Conservation (phyloP, 2,797 vertebrate species). For the Tarsius wallacei region DNA sequence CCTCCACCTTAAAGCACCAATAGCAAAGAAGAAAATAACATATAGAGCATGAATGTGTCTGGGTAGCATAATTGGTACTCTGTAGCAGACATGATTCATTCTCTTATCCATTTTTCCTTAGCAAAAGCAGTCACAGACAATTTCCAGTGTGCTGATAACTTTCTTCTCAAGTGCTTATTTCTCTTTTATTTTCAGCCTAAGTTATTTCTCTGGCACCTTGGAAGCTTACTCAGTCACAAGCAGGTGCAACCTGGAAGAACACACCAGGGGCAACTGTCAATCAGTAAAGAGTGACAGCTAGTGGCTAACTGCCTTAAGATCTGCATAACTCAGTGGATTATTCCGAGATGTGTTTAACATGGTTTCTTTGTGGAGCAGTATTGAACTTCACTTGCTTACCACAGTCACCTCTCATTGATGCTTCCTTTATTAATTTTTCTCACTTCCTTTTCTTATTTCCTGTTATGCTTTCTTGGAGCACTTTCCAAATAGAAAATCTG, state of each 20-base stretch:
- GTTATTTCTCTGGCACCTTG: not conserved
- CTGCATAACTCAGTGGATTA: not conserved
- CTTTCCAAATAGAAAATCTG: not conserved
- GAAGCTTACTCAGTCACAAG: not conserved
- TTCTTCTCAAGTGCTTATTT: not conserved
- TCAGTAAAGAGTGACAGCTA: not conserved
- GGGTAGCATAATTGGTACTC: not conserved
- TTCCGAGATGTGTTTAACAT: not conserved
- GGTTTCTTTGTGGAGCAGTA: not conserved
- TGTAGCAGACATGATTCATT: not conserved
- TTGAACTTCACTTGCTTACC: not conserved
- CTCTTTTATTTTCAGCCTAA: not conserved
- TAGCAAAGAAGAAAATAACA: not conserved
- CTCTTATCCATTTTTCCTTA: not conserved
- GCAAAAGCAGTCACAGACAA: not conserved
- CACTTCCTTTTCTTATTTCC: not conserved
- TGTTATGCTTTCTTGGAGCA: not conserved
- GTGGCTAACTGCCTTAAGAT: not conserved
- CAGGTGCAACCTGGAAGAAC: not conserved
- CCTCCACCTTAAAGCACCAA: not conserved
- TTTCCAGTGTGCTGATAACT: not conserved
- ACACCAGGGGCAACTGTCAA: not conserved
- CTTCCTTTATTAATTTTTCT: not conserved
- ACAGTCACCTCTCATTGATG: not conserved
- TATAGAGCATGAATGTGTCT: not conserved